A percentile compares a stretch with the other conserved stretches of the same genome.
These are phyloP conservation scores for Chinchilla lanigera DNA, from an alignment of 2,113 vertebrate species.

Conservation along the genomic window DNA sequence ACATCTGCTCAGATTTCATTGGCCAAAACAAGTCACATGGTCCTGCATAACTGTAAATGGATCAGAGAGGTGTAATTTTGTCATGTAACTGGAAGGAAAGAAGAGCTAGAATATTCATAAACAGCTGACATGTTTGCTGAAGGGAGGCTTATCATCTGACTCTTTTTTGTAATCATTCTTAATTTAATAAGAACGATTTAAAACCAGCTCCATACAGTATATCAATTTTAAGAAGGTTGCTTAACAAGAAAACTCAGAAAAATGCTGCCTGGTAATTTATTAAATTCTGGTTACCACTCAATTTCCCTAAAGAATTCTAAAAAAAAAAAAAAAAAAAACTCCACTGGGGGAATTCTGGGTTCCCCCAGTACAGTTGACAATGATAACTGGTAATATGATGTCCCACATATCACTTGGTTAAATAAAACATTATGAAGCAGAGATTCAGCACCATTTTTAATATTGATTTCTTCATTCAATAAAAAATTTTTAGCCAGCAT, in stretches of 20 bases:
- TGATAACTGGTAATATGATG: background rate
- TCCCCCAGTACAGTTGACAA: background rate
- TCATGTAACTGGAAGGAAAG: background rate
- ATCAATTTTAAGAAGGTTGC: background rate
- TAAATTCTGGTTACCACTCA: slow-evolving; percentile 13
- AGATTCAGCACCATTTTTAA: background rate
- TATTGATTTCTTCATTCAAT: background rate
- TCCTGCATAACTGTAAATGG: background rate
- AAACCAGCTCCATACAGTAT: background rate
- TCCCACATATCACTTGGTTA: background rate
- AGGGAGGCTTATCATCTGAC: background rate
- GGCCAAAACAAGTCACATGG: slow-evolving; percentile 14
- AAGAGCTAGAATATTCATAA: background rate
- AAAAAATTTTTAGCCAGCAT: background rate
- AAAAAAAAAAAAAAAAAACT: background rate
- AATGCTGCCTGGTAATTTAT: background rate
- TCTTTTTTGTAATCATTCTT: slow-evolving; percentile 19
- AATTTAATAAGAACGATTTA: slow-evolving; percentile 1
- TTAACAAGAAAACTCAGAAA: background rate
- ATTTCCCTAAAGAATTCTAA: slow-evolving; percentile 38
- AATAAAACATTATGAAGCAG: background rate
- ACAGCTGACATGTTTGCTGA: background rate
- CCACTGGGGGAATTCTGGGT: background rate
- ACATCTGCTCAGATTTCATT: background rate
- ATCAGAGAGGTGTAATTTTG: background rate